These are phyloP conservation scores for Clarias platycephalus DNA, from an alignment of 2,797 vertebrate genomes.

Conservation along the genomic window DNA sequence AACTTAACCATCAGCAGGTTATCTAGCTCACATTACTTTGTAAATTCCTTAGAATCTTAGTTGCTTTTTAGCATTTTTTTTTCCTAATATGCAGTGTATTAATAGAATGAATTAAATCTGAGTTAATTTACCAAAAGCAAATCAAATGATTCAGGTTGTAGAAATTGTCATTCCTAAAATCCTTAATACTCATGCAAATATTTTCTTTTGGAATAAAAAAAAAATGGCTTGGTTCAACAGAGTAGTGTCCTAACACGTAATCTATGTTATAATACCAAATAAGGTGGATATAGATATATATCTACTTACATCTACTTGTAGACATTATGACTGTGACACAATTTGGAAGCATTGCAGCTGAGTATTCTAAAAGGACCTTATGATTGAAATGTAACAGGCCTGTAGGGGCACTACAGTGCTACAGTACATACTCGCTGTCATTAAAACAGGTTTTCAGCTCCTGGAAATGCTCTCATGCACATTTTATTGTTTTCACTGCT, in stretches of 20 bases:
- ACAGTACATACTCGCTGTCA: neutral
- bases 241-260: too few species aligned
- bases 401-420: neutral
- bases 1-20: too few species aligned
- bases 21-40: too few species aligned
- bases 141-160: neutral
- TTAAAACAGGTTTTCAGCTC: neutral
- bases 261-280: too few species aligned
- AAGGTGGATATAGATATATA: too few species aligned
- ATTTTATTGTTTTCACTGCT: neutral
- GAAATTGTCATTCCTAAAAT: neutral
- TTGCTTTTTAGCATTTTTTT: neutral
- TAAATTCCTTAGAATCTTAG: neutral
- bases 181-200: neutral
- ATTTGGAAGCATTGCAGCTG: neutral
- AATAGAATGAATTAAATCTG: too few species aligned
- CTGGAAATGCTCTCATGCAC: neutral
- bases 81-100: too few species aligned
- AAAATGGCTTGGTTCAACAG: neutral
- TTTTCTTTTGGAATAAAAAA: neutral
- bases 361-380: neutral
- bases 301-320: neutral
- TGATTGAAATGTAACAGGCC: neutral
- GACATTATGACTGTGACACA: neutral
- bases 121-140: neutral